Evolutionary conservation across 30 jellyfish, hydroid and myxozoan genomes (phyloP), one percentile per base, ranked within the genome.

Genomic region (Sanderia malayensis): DNA sequence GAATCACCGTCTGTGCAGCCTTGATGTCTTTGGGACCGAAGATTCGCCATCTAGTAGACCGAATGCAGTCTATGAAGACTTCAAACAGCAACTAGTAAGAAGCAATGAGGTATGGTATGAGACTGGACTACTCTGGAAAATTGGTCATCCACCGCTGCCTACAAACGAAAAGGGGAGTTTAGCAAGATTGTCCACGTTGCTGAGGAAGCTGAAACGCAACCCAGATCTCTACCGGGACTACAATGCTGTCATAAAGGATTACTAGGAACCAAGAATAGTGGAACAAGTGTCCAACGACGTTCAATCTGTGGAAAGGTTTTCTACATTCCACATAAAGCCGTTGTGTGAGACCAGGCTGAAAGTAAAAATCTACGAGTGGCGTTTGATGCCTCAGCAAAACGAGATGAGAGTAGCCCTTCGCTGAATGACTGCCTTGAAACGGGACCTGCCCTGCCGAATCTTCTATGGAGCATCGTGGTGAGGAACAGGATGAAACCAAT

Each of bases 311-410:
- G 67, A 44, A 60, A 58, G 33, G 80, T 31, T 37, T 75, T 75
- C 44, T 75, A 75, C 79, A 60, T 75, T 57, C 87, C 87, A 60
- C 87, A 75, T 45, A 61, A 46, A 59, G 70, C 87, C 20, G 87
- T 75, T 28, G 61, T 75, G 4, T 29, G 87, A 44, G 71, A 75
- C 6, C 32, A 33, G 8, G 87, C 80, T 9, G 87, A 37, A 13
- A 37, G 52, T 37, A 37, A 6, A 13, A 37, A 37, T 6, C 52
- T 37, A 13, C 52, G 52, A 75, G 70, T 75, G n/a, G 87, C 60
- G 31, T 60, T 59, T 23, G 80, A 75, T 59, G 80, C 87, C 34
- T 75, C 87, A 18, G 87, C 52, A 37, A 6, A 13, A 37, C 52
- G 10, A 37, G 52, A 37, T 37, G 52, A 37, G 13, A 37, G 52